Evolutionary conservation across 2,797 vertebrate species (phyloP), one percentile per base, ranked within the genome.

Genomic region (Arrhamphus sclerolepis): DNA sequence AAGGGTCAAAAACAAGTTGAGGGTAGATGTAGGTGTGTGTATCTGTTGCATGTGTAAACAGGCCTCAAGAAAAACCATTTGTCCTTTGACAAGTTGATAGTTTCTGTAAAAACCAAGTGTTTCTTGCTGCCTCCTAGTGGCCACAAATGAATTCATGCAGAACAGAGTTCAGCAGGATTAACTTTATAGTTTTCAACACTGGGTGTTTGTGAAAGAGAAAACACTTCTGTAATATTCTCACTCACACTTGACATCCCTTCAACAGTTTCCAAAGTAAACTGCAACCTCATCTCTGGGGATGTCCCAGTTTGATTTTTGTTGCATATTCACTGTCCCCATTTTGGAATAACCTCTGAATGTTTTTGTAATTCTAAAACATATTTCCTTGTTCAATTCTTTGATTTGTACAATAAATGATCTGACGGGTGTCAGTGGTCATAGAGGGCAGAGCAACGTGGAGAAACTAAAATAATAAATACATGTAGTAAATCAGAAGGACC

Each of bases 61-160:
- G 16, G 14, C 5, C 46, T 24, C n/a, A 13, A 2, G 51, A 34
- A 39, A 55, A 6, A 38, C 7, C 9, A 41, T 19, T 26, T 48
- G 13, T 38, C 9, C 39, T 9, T 0, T 48, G 1, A 9, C 34
- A 38, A 38, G 7, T 4, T 38, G 34, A 38, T 7, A 5, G 8
- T 11, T 19, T 56, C 18, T 61, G 39, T 40, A 18, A 58, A 51
- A 34, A 17, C 17, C n/a, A n/a, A 10, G 14, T 1, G 40, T n/a
- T 40, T 38, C 22, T 21, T 66, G 39, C 43, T 77, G 66, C 68
- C 68, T 52, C 21, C 71, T 46, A 62, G 53, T 79, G 83, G 65
- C 24, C 38, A 60, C 1, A 75, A 21, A 73, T 26, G 0, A 21
- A 43, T 50, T 40, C 0, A 53, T 17, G 10, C 9, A 17, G 13